Conservation (phyloP, 2,888 invertebrate genomes). For the Caenorhabditis japonica region DNA sequence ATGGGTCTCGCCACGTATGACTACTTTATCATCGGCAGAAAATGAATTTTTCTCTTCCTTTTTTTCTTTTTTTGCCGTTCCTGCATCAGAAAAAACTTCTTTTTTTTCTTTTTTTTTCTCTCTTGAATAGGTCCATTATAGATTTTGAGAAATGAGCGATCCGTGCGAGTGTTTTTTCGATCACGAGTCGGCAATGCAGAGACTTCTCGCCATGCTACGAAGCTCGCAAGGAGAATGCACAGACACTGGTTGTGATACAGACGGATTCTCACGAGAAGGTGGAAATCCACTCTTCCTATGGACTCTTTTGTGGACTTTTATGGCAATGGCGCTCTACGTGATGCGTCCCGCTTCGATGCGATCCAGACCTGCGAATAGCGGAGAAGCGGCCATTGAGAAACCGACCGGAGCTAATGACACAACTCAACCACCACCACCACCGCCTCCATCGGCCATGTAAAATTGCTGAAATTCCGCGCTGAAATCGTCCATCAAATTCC, state of each 20-base stretch:
- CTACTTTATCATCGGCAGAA: no score
- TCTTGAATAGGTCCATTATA: no score
- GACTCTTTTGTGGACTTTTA: conserved; percentile 70
- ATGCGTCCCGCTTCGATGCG: conserved; percentile 80
- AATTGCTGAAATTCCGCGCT: neutral
- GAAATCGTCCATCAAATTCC: no score
- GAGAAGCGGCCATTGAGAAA: conserved; percentile 42
- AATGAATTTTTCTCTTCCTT: no score
- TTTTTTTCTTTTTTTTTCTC: neutral
- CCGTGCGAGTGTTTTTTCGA: conserved; percentile 94
- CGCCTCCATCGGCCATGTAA: conserved; percentile 48
- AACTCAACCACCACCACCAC: conserved; percentile 45
- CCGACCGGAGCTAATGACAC: conserved; percentile 37
- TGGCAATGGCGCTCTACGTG: conserved; percentile 80
- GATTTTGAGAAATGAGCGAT: conserved; percentile 79
- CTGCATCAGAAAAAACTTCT: no score
- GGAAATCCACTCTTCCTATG: conserved; percentile 48
- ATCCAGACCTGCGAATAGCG: conserved; percentile 20
- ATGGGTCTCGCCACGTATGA: no score
- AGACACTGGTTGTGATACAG: conserved; percentile 87
- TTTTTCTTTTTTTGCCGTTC: no score
- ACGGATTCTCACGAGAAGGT: conserved; percentile 40
- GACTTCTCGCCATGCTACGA: conserved; percentile 90
- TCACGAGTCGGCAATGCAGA: conserved; percentile 91
- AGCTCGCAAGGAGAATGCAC: conserved; percentile 92